Evolutionary conservation across 1,140 invertebrate species (phyloP).

Genomic region (Aphelenchoides fujianensis): DNA sequence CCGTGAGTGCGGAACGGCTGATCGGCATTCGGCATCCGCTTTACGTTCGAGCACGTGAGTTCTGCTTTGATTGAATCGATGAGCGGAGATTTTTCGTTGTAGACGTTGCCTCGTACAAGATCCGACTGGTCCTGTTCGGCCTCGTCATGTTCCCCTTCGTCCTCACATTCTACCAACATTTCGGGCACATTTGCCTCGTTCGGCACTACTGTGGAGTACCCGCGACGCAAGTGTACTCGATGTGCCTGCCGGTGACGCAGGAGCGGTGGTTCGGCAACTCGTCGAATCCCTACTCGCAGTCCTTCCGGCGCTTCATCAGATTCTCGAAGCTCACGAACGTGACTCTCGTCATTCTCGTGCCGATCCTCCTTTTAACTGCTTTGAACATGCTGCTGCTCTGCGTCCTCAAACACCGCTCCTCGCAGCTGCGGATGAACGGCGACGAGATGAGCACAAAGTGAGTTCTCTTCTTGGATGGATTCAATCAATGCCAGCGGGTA

Average conservation of each 20-base stretch:
- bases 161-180: conserved; percentile 53
- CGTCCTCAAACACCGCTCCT: conserved; percentile 44
- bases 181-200: conserved; percentile 52
- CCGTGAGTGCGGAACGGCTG: conserved; percentile 56
- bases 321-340: conserved; percentile 44
- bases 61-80: neutral
- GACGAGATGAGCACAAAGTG: conserved; percentile 21
- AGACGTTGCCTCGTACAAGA: conserved; percentile 46
- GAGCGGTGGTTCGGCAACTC: conserved; percentile 30
- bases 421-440: conserved; percentile 35
- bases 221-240: conserved; percentile 58
- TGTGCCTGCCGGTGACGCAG: conserved; percentile 48
- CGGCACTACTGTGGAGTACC: conserved; percentile 46
- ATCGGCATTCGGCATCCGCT: conserved; percentile 54
- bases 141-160: conserved; percentile 38
- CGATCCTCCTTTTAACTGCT: conserved; percentile 52
- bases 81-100: neutral
- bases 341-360: conserved; percentile 55
- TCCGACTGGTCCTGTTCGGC: conserved; percentile 36
- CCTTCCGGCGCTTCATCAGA: conserved; percentile 47
- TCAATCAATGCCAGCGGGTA: neutral
- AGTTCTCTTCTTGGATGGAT: neutral
- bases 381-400: conserved; percentile 57
- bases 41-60: conserved; percentile 43
- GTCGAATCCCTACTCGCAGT: conserved; percentile 49